Conservation (phyloP, 2,888 invertebrate species). For the Mesorhabditis belari region DNA sequence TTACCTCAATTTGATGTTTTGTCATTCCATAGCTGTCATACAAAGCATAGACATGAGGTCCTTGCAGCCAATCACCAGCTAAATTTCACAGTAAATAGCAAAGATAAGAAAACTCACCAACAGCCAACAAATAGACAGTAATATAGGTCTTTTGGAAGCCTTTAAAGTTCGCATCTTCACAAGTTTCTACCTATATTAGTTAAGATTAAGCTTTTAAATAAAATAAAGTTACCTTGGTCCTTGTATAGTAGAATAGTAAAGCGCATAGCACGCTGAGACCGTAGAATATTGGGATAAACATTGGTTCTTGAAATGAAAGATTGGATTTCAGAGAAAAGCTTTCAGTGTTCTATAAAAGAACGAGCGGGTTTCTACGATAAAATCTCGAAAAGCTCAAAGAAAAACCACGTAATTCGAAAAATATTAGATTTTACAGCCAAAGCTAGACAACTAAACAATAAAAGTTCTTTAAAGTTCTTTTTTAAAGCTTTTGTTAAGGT, state of each 20-base stretch:
- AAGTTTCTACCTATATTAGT: conserved; percentile 10
- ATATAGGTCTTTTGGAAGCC: conserved; percentile 57
- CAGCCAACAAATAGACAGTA: conserved; percentile 57
- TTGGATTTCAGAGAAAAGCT: too few species aligned
- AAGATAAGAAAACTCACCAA: conserved; percentile 51
- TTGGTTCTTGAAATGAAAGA: too few species aligned
- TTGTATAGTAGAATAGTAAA: conserved; percentile 54
- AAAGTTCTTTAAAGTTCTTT: too few species aligned
- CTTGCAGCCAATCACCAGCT: conserved; percentile 61
- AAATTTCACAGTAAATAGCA: conserved; percentile 26
- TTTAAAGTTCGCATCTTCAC: conserved; percentile 53
- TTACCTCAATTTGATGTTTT: conserved; percentile 48
- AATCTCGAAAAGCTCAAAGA: too few species aligned
- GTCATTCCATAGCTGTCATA: conserved; percentile 59
- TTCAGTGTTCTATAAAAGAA: too few species aligned
- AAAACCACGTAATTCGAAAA: too few species aligned
- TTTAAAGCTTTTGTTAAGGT: too few species aligned
- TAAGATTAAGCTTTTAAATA: not conserved
- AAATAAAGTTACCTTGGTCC: conserved; percentile 40
- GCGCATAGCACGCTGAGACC: conserved; percentile 49
- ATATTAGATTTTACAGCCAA: too few species aligned
- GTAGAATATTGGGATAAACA: conserved; percentile 37
- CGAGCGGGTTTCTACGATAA: too few species aligned
- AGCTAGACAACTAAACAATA: too few species aligned
- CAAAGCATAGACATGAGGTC: conserved; percentile 60